Evolutionary conservation across 2,888 invertebrate species (phyloP).

Genomic region (Phalangium opilio): DNA sequence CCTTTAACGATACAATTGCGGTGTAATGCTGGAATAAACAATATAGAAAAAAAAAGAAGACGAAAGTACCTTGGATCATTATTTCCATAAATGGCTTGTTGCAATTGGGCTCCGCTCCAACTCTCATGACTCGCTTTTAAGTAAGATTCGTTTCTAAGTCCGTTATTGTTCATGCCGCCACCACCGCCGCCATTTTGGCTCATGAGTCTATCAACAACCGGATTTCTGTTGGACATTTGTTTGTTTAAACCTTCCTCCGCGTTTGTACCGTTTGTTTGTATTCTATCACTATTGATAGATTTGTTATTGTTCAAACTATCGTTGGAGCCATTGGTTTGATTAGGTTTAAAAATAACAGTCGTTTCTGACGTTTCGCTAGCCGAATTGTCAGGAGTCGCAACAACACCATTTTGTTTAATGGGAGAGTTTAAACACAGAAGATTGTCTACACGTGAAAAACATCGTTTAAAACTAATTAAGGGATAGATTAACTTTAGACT

Average conservation of each 20-base stretch:
- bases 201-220: neutral
- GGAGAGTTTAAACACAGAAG: too few relatives aligned
- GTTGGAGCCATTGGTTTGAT: neutral
- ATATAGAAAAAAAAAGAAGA: too few relatives aligned
- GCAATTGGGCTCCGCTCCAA: neutral
- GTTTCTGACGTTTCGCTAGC: conserved; percentile 14
- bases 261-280: neutral
- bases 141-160: neutral
- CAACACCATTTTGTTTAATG: conserved; percentile 2
- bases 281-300: neutral
- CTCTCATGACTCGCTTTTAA: neutral
- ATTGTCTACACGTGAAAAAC: too few relatives aligned
- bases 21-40: too few relatives aligned
- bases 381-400: conserved; percentile 15
- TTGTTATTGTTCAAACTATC: neutral
- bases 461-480: too few relatives aligned
- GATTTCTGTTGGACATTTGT: neutral
- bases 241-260: neutral
- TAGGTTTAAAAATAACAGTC: conserved; percentile 13
- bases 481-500: too few relatives aligned
- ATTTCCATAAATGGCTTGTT: neutral
- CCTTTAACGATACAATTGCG: too few relatives aligned
- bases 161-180: neutral
- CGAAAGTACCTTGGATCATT: neutral
- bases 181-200: too few relatives aligned